Conservation (phyloP, 2,888 invertebrate species). For the Bombylius major region DNA sequence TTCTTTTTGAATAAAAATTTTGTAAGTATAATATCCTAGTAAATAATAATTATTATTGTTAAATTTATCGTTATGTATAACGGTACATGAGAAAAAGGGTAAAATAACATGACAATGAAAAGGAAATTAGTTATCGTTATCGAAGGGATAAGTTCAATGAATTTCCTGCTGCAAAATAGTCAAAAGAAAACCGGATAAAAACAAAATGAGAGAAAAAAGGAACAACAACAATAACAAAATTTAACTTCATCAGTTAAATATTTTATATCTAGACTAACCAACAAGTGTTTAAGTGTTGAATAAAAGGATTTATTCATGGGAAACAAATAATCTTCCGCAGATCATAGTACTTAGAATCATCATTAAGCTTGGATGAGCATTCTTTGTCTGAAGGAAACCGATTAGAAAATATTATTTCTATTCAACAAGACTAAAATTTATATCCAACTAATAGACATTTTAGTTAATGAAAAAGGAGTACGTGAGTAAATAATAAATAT, state of each 20-base stretch:
- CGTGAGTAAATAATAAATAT: too few species aligned
- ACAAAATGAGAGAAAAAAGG: not conserved
- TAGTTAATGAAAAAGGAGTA: too few species aligned
- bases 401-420: slow-evolving; percentile 6
- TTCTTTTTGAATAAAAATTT: too few species aligned
- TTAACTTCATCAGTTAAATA: not conserved
- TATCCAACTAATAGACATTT: too few species aligned
- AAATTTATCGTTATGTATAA: too few species aligned
- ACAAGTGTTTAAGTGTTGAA: not conserved
- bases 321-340: slow-evolving; percentile 9
- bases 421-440: not conserved
- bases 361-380: not conserved
- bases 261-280: not conserved
- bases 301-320: slow-evolving; percentile 8
- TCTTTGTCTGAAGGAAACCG: slow-evolving; percentile 5
- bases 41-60: too few species aligned
- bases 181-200: not conserved
- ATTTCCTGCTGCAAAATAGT: slow-evolving; percentile 1
- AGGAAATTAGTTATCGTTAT: slow-evolving; percentile 9
- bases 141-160: slow-evolving; percentile 6
- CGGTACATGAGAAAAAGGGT: slow-evolving; percentile 2
- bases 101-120: not conserved
- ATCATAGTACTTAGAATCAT: slow-evolving; percentile 5
- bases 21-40: too few species aligned
- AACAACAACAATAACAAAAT: not conserved